These are phyloP conservation scores for Lepidurus couesii DNA, from an alignment of 1,140 invertebrate genomes.

Conservation along the genomic window DNA sequence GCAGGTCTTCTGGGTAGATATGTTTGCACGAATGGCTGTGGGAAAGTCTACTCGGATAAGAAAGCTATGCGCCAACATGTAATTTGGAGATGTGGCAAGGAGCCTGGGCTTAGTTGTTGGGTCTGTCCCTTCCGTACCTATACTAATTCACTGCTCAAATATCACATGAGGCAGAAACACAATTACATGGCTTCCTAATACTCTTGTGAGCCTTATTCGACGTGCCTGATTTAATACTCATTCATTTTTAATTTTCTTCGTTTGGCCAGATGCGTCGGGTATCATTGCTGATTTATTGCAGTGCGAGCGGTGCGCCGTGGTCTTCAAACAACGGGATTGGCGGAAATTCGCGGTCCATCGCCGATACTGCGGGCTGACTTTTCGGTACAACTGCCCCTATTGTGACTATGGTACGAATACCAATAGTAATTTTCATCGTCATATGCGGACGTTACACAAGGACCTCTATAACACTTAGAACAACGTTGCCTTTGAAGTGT, in stretches of 20 bases:
- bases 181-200: not conserved
- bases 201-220: not conserved
- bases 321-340: not conserved
- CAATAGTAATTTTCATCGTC: not conserved
- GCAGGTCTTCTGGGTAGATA: slow-evolving; percentile 14
- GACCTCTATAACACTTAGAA: not conserved
- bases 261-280: not conserved
- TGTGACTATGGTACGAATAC: slow-evolving; percentile 18
- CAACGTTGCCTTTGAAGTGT: not conserved
- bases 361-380: not conserved
- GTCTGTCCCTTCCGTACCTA: slow-evolving; percentile 14
- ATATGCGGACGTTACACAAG: slow-evolving; percentile 14
- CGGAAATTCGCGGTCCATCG: not conserved
- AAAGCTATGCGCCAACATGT: slow-evolving; percentile 14
- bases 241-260: not conserved
- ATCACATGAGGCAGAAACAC: slow-evolving; percentile 13
- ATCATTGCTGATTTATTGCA: not conserved
- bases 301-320: not conserved
- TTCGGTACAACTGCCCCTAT: not conserved
- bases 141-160: slow-evolving; percentile 1
- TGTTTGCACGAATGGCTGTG: slow-evolving; percentile 17
- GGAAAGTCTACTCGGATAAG: slow-evolving; percentile 14
- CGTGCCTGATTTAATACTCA: not conserved
- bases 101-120: slow-evolving; percentile 16
- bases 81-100: slow-evolving; percentile 1